Conservation (phyloP, 2,888 invertebrate genomes). For the Drosophila suboccidentalis region DNA sequence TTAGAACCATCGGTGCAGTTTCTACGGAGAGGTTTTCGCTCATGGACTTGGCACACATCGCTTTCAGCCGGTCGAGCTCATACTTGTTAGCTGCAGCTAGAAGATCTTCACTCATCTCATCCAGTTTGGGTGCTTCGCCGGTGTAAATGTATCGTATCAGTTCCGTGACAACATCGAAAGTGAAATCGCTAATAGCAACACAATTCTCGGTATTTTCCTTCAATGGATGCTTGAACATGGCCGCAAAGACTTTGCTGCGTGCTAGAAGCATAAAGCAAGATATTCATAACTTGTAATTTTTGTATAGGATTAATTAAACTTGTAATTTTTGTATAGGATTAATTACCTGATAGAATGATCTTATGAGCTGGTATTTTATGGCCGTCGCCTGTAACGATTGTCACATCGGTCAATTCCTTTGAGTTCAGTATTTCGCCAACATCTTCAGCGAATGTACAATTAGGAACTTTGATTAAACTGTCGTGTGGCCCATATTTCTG, state of each 20-base stretch:
- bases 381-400: constrained; percentile 93
- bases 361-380: constrained; percentile 97
- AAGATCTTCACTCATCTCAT: constrained; percentile 86
- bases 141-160: constrained; percentile 99
- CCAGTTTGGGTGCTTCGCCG: constrained; percentile 86
- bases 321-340: too few relatives aligned
- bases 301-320: too few relatives aligned
- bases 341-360: constrained; percentile 90
- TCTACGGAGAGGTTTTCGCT: constrained; percentile 94
- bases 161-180: constrained; percentile 97
- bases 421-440: constrained; percentile 97
- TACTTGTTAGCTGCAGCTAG: constrained; percentile 99
- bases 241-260: constrained; percentile 94
- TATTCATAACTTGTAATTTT: background rate
- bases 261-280: constrained; percentile 87
- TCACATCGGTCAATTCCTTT: constrained; percentile 98
- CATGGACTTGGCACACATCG: constrained; percentile 98
- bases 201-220: constrained; percentile 97
- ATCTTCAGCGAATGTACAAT: constrained; percentile 96
- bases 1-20: too few relatives aligned
- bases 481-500: too few relatives aligned
- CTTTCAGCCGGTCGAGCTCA: constrained; percentile 98
- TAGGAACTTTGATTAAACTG: constrained; percentile 91
- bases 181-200: constrained; percentile 98
- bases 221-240: constrained; percentile 92